Conservation (phyloP, 2,113 vertebrate species). For the Anhinga rufa region DNA sequence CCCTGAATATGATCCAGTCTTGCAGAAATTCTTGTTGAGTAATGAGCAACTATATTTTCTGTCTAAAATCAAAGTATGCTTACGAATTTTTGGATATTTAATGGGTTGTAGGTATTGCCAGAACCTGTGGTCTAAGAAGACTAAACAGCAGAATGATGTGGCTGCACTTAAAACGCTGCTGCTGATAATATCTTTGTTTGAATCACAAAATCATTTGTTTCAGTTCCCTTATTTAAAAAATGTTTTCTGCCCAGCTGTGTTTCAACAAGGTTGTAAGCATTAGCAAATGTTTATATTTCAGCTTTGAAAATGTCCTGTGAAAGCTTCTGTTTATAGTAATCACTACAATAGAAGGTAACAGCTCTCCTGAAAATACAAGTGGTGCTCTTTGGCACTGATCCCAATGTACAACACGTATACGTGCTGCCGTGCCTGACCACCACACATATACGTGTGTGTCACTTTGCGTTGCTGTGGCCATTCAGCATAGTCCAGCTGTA, state of each 20-base stretch:
- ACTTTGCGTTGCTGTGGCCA: not conserved
- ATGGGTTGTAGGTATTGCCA: not conserved
- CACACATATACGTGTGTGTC: not conserved
- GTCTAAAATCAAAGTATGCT: not conserved
- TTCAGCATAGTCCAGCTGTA: not conserved
- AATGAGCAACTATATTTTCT: not conserved
- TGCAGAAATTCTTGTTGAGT: not conserved
- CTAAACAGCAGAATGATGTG: not conserved
- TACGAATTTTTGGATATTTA: not conserved
- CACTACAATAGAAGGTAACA: not conserved
- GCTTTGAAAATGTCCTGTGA: not conserved
- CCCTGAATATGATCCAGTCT: not conserved
- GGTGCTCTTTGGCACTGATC: not conserved
- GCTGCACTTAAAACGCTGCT: not conserved
- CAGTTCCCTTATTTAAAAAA: not conserved
- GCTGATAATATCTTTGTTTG: not conserved
- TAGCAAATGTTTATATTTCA: not conserved
- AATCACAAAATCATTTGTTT: not conserved
- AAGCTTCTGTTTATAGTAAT: not conserved
- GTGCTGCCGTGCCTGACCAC: not conserved
- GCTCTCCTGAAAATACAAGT: not conserved
- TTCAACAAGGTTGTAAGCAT: not conserved
- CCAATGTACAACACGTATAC: not conserved
- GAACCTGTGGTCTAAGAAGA: not conserved
- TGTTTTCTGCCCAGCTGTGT: not conserved